Evolutionary conservation across 2,888 invertebrate genomes (phyloP), one percentile per base, ranked within the genome.

Genomic region (Eupeodes latifasciatus): DNA sequence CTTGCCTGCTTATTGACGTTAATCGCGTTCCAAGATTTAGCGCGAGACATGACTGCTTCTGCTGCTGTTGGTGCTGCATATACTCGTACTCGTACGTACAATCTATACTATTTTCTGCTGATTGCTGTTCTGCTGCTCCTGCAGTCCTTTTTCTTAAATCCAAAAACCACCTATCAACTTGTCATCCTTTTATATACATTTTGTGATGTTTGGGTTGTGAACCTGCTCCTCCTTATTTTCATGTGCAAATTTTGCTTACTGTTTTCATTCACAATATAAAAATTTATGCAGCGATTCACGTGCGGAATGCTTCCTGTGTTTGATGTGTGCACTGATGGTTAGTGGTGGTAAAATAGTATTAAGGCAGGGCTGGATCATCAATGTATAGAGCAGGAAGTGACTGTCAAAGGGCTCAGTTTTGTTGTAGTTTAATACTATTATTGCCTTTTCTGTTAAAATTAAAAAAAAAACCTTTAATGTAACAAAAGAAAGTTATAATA

Each of bases 1-100:
- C 59, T 59, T 59, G 14, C 59, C 6, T 34, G 49, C 9, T 49
- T 77, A 79, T 82, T 82, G 79, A 86, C 82, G 75, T 83, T 88
- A 85, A 88, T 88, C 88, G 53, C 69, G 74, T 81, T 71, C 78
- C 71, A 74, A 76, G 76, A 83, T 80, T 79, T 76, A 76, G 78
- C 44, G 40, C 40, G 78, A 47, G 61, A 55, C 72, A 55, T 14
- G 5, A 7, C 19, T 19, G 11, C 44, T 16, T 19, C 19, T 2
- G 27, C 27, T 3, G 27, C 27, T 27, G 27, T 27, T 27, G 27
- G 27, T 27, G 27, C 27, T 64, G 14, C 14, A 27, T 5, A n/a
- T 14, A 47, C 47, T 40, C 40, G 40, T 9, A 5, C 5, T 9
- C 40, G 4, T 7, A 5, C 40, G 40, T 27, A 27, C 27, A 27